Evolutionary conservation across 2,797 vertebrate genomes (phyloP), one percentile per base, ranked within the genome.

Genomic region (Argyrosomus regius): DNA sequence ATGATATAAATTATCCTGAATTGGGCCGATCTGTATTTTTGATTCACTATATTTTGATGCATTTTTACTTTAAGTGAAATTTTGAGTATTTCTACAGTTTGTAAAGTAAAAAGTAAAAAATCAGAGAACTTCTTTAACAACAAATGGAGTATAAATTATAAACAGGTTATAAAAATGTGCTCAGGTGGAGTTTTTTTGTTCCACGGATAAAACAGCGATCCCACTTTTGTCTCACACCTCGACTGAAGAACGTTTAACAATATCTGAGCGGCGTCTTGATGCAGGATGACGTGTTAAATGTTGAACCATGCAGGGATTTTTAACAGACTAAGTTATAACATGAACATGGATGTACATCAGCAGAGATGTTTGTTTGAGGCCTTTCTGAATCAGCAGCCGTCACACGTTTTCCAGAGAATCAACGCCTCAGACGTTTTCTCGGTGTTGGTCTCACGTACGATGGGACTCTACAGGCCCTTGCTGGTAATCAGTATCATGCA

Each of bases 401-500:
- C 26, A 3, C 28, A 5, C 28, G 6, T 7, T 72, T 62, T 71
- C 5, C 28, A 57, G 60, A 53, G 48, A 2, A 6, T 45, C 20
- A 13, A 17, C 18, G 26, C 28, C 5, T 58, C 20, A 59, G 64
- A 28, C 20, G 0, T 10, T 16, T 20, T 7, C 45, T 31, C 12
- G 20, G 12, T n/a, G 24, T 56, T 49, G 74, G 46, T 65, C 24
- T 20, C 12, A 16, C 35, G 43, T n/a, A 4, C 12, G 82, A 73
- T 24, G 20, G 26, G 69, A 2, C 64, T 73, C 75, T 61, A 39
- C 77, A 64, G 75, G 85, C 66, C 77, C 57, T 69, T 8, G 73
- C 75, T 84, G 77, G 22, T 85, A 28, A 84, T 88, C 82, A 63
- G 72, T 5, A 24, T 77, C 22, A 24, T 26, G 14, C 77, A 80